A percentile compares a stretch with the other conserved stretches of the same genome.
Conservation (phyloP, 2,888 invertebrate genomes). For the Stegana nigrithorax region DNA sequence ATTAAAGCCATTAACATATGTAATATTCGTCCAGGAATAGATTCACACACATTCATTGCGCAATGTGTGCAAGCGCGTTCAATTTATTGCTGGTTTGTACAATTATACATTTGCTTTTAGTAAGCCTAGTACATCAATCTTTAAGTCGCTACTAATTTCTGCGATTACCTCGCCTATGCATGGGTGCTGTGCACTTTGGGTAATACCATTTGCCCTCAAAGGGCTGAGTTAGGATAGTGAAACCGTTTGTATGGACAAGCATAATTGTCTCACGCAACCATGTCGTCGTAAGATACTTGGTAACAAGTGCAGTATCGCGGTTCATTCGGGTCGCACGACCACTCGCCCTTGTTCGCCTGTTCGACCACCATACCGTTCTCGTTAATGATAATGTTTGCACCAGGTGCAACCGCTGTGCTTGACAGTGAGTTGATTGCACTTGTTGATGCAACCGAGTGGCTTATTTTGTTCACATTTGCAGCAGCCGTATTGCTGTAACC, state of each 20-base stretch:
- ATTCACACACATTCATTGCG: no score
- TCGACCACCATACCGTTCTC: constrained; percentile 66
- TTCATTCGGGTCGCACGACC: constrained; percentile 96
- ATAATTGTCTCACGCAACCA: constrained; percentile 99
- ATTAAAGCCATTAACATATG: no score
- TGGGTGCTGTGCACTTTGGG: constrained; percentile 90
- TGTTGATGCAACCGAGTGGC: constrained; percentile 37
- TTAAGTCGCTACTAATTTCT: constrained; percentile 73
- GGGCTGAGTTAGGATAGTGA: constrained; percentile 93
- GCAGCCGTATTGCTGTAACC: background rate
- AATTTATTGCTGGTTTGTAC: background rate
- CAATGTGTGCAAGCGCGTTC: no score
- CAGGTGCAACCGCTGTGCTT: constrained; percentile 49
- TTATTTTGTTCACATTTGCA: background rate
- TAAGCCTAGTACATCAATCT: background rate
- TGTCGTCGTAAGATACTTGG: constrained; percentile 97
- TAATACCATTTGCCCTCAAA: constrained; percentile 99
- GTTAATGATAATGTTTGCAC: constrained; percentile 47
- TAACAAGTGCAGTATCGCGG: constrained; percentile 96
- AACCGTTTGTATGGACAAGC: constrained; percentile 99
- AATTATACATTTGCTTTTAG: background rate
- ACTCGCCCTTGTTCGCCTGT: constrained; percentile 77
- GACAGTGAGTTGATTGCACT: constrained; percentile 44
- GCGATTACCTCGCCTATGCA: constrained; percentile 85
- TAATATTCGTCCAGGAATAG: background rate